Conservation (phyloP, 2,113 vertebrate species). For the Sander lucioperca region DNA sequence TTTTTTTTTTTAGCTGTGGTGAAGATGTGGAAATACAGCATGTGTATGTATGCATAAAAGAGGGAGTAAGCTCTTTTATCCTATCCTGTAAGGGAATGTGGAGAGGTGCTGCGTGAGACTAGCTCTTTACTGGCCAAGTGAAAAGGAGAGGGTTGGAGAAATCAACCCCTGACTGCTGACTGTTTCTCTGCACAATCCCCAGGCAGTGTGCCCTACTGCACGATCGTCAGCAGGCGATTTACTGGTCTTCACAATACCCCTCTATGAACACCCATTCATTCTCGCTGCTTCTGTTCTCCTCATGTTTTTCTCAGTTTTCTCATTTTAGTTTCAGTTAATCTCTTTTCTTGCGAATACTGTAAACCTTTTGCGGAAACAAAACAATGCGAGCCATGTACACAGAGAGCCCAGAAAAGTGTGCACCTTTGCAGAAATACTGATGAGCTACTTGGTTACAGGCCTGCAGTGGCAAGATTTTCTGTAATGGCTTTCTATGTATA, state of each 20-base stretch:
- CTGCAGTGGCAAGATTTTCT: conserved; percentile 66
- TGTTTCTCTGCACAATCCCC: conserved; percentile 56
- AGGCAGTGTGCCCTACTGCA: conserved; percentile 55
- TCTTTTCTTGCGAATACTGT: conserved; percentile 44
- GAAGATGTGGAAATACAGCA: conserved; percentile 8
- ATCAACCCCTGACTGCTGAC: conserved; percentile 56
- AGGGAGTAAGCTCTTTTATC: conserved; percentile 45
- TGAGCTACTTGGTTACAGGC: conserved; percentile 71
- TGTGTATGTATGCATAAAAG: conserved; percentile 20
- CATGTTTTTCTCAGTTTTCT: conserved; percentile 28
- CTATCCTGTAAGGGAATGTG: conserved; percentile 30
- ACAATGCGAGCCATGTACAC: conserved; percentile 47
- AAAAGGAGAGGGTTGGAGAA: conserved; percentile 60
- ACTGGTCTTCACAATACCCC: conserved; percentile 46
- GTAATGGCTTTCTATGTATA: conserved; percentile 70
- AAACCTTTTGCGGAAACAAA: conserved; percentile 62
- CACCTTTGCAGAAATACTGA: conserved; percentile 78
- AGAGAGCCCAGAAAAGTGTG: conserved; percentile 59
- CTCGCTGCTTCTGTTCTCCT: conserved; percentile 12
- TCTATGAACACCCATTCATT: conserved; percentile 65
- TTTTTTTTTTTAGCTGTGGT: background rate
- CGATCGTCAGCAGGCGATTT: conserved; percentile 54
- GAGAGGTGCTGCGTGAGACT: conserved; percentile 36
- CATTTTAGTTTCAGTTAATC: conserved; percentile 46
- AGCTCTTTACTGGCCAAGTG: conserved; percentile 41